Evolutionary conservation across 1,140 invertebrate species (phyloP).

Genomic region (Drosophila pseudoananassae): DNA sequence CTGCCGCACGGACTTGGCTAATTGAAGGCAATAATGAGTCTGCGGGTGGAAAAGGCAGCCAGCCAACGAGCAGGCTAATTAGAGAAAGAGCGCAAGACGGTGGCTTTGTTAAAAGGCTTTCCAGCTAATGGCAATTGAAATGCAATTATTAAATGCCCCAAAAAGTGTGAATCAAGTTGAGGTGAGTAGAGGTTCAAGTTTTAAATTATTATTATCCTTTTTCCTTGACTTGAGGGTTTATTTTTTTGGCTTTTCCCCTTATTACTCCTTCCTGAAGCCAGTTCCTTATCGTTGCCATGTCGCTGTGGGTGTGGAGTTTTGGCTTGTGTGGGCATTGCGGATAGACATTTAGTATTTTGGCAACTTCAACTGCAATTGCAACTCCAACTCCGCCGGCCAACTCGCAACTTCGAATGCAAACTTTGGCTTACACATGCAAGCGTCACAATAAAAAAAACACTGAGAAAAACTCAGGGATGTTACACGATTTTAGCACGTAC

Average conservation of each 20-base stretch:
- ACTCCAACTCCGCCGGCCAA: conserved; percentile 18
- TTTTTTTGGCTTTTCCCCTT: background rate
- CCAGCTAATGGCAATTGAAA: conserved; percentile 62
- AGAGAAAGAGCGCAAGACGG: conserved; percentile 9
- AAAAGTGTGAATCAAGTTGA: conserved; percentile 38
- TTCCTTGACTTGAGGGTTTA: conserved; percentile 1
- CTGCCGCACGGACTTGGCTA: conserved; percentile 41
- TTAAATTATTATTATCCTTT: conserved; percentile 28
- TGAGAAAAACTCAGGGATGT: conserved; percentile 3
- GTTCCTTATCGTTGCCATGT: background rate
- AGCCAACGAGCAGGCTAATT: conserved; percentile 62
- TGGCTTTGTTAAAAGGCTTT: conserved; percentile 18
- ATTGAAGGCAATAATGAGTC: conserved; percentile 61
- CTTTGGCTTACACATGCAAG: conserved; percentile 44
- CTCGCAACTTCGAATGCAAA: conserved; percentile 36
- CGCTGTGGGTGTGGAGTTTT: conserved; percentile 36
- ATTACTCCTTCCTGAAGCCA: too few relatives aligned
- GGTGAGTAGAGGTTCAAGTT: conserved; percentile 17
- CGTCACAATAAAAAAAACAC: conserved; percentile 36
- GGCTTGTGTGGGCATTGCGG: conserved; percentile 72
- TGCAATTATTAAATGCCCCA: conserved; percentile 56
- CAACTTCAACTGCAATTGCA: conserved; percentile 54
- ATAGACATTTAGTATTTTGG: conserved; percentile 77
- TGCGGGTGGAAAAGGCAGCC: conserved; percentile 35
- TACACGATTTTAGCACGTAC: background rate